These are phyloP conservation scores for Palythoa grandiflora DNA, from an alignment of 92 coral and sea anemone species.

Conservation along the genomic window DNA sequence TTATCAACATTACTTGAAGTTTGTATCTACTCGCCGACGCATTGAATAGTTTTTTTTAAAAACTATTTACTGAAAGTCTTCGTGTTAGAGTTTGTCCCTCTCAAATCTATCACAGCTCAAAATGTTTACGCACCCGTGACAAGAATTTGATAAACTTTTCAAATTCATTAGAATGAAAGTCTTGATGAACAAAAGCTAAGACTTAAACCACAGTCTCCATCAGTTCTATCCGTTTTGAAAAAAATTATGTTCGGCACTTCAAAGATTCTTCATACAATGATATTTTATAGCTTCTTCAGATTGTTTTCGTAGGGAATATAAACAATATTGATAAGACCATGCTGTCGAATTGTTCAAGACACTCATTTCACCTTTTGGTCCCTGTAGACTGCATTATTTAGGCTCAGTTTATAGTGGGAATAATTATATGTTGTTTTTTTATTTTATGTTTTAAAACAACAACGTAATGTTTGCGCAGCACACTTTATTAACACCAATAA, in stretches of 20 bases:
- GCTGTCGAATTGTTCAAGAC: background rate
- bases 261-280: background rate
- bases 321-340: background rate
- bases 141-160: background rate
- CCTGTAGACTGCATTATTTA: background rate
- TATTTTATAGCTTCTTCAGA: background rate
- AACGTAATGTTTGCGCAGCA: slow-evolving; percentile 18
- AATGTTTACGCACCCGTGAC: background rate
- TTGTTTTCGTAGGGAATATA: no score
- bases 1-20: no score
- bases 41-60: no score
- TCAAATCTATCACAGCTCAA: background rate
- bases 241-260: background rate
- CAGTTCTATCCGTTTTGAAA: background rate
- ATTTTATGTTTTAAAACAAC: background rate
- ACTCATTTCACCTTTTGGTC: background rate
- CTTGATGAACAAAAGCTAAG: slow-evolving; percentile 16
- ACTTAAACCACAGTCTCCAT: background rate
- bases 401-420: background rate
- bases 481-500: slow-evolving; percentile 30
- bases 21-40: no score
- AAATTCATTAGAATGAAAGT: background rate
- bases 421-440: background rate
- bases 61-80: no score
- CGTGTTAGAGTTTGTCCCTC: background rate